Conservation (phyloP, 2,888 invertebrate species). For the Itoplectis maculator region DNA sequence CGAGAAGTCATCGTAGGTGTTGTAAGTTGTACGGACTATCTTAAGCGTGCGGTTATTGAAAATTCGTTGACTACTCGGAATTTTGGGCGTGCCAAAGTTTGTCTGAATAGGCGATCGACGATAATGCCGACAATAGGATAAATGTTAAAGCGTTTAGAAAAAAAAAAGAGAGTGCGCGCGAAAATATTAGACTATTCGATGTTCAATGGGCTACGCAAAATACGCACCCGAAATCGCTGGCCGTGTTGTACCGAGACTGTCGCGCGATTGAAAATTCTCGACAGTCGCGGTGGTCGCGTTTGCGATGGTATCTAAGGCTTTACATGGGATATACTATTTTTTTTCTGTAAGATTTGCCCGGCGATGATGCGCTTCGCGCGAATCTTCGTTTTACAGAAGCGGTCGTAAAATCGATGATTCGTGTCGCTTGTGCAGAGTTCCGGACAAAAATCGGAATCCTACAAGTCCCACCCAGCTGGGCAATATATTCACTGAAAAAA, state of each 20-base stretch:
- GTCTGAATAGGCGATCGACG: slow-evolving; percentile 16
- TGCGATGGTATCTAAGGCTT: slow-evolving; percentile 17
- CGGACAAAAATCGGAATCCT: background rate
- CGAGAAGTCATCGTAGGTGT: background rate
- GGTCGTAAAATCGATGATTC: slow-evolving; percentile 76
- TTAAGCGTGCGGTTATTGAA: slow-evolving; percentile 25
- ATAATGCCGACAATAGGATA: slow-evolving; percentile 36
- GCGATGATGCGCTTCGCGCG: slow-evolving; percentile 46
- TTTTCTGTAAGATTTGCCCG: background rate
- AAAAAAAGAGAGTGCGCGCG: background rate
- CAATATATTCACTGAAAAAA: background rate
- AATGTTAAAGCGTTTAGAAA: slow-evolving; percentile 15
- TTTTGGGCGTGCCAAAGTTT: slow-evolving; percentile 16
- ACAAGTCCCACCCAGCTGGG: background rate
- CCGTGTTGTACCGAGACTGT: background rate
- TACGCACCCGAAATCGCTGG: background rate
- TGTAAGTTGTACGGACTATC: slow-evolving; percentile 23
- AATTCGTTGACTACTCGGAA: slow-evolving; percentile 30
- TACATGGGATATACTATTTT: background rate
- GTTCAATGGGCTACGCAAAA: slow-evolving; percentile 29
- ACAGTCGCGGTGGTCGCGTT: slow-evolving; percentile 18
- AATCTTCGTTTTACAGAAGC: slow-evolving; percentile 77
- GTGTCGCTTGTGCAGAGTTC: slow-evolving; percentile 17
- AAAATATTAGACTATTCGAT: slow-evolving; percentile 24
- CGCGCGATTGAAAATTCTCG: slow-evolving; percentile 15